Percentiles rank a stretch among this genome's conserved stretches.
Conservation (phyloP, 2,113 vertebrate genomes). For the Muntiacus muntjak region DNA sequence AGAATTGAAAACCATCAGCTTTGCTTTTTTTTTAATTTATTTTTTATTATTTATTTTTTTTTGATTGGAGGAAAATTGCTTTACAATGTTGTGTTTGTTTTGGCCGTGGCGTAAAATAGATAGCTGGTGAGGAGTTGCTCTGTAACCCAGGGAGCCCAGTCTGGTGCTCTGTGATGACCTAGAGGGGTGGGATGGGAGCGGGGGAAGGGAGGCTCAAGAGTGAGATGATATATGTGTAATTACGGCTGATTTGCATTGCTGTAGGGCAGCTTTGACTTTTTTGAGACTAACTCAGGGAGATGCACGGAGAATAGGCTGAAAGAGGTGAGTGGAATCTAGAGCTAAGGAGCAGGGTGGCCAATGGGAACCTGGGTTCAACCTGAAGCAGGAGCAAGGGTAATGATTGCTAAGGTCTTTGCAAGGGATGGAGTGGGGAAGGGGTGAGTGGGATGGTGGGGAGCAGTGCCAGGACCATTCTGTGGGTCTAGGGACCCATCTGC, state of each 20-base stretch:
- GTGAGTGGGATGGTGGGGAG: rapidly evolving
- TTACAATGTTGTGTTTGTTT: neutral
- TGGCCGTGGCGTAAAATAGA: neutral
- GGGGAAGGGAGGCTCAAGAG: neutral
- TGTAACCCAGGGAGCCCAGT: neutral
- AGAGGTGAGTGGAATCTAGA: neutral
- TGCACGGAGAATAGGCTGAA: neutral
- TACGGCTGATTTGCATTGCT: neutral
- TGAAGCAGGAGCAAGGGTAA: neutral
- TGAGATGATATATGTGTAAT: neutral
- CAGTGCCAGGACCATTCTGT: rapidly evolving
- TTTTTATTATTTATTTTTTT: neutral
- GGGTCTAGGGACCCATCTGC: neutral
- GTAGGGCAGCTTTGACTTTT: neutral
- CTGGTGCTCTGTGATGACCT: neutral
- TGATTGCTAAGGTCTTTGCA: neutral
- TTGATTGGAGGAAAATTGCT: neutral
- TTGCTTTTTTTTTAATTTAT: neutral
- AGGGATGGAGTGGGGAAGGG: rapidly evolving
- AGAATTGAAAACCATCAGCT: neutral
- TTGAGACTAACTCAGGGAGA: neutral
- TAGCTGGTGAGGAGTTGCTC: neutral
- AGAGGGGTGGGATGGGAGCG: neutral
- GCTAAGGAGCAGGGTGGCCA: neutral
- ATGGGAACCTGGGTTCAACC: neutral